Percentiles rank a stretch among this genome's conserved stretches.
Evolutionary conservation across 1,140 invertebrate species (phyloP).

Genomic region (Drosophila sulfurigaster): DNA sequence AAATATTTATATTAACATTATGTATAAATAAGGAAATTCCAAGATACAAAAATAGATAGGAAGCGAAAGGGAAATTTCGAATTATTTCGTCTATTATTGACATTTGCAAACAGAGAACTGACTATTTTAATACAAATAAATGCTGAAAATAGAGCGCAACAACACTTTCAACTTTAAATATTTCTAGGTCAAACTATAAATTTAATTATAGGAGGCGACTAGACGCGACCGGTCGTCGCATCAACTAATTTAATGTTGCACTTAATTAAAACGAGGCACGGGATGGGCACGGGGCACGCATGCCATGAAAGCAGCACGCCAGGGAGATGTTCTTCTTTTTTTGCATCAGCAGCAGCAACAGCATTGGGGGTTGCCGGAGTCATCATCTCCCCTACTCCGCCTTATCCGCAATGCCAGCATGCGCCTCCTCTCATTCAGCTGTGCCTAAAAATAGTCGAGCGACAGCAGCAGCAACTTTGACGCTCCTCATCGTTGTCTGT

Average conservation of each 20-base stretch:
- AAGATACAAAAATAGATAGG: background rate
- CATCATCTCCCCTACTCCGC: slow-evolving; percentile 18
- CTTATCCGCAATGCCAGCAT: background rate
- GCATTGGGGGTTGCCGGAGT: slow-evolving; percentile 51
- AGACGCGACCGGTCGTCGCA: slow-evolving; percentile 42
- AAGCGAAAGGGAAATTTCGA: background rate
- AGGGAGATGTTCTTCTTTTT: slow-evolving; percentile 36
- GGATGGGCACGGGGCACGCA: slow-evolving; percentile 54
- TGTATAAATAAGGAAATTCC: too few species aligned
- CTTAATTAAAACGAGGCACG: slow-evolving; percentile 75
- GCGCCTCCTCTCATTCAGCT: slow-evolving; percentile 24
- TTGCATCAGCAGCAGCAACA: background rate
- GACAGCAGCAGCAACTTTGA: slow-evolving; percentile 46
- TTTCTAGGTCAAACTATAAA: slow-evolving; percentile 81
- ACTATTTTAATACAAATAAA: slow-evolving; percentile 27
- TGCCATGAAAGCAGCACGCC: slow-evolving; percentile 60
- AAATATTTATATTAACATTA: too few species aligned
- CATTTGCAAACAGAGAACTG: slow-evolving; percentile 34
- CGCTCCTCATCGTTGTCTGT: slow-evolving; percentile 40
- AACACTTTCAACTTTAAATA: slow-evolving; percentile 68
- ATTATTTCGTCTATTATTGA: slow-evolving; percentile 15
- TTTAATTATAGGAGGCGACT: slow-evolving; percentile 66
- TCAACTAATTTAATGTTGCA: slow-evolving; percentile 82
- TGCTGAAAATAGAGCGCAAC: slow-evolving; percentile 9
- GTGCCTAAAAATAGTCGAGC: slow-evolving; percentile 72